phyloP scores from a whole-genome alignment of 1,140 invertebrate species.

The Ectropis grisescens region DNA sequence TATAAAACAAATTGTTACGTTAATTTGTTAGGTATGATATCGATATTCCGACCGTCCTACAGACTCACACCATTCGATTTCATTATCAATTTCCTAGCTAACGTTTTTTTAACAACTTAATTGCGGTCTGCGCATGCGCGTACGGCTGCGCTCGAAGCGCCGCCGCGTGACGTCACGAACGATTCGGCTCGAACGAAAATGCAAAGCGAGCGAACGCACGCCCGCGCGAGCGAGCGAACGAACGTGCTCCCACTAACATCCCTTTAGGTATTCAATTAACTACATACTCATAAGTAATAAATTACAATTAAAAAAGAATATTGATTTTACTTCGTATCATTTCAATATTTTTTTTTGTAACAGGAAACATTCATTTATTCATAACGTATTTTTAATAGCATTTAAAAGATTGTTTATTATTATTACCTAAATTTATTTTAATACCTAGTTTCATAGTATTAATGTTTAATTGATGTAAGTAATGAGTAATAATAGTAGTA shows the following conservation, averaged over 20 bases:
- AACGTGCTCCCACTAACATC: slow-evolving; percentile 56
- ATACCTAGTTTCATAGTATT: slow-evolving; percentile 69
- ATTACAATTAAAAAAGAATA: slow-evolving; percentile 69
- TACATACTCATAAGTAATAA: slow-evolving; percentile 69
- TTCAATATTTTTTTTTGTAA: slow-evolving; percentile 72
- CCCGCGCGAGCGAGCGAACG: slow-evolving; percentile 41
- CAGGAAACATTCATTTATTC: slow-evolving; percentile 73
- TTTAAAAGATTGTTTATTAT: slow-evolving; percentile 72
- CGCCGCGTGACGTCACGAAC: slow-evolving; percentile 34
- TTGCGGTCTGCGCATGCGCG: slow-evolving; percentile 59
- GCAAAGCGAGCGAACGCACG: slow-evolving; percentile 62
- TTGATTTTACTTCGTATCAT: slow-evolving; percentile 69
- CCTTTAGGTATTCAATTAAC: slow-evolving; percentile 59
- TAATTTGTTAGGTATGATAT: slow-evolving; percentile 70
- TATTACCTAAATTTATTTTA: slow-evolving; percentile 71
- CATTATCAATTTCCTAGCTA: slow-evolving; percentile 70
- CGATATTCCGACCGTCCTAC: slow-evolving; percentile 62
- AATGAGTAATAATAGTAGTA: slow-evolving; percentile 67
- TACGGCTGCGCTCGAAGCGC: slow-evolving; percentile 25
- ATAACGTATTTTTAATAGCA: slow-evolving; percentile 72
- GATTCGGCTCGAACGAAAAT: slow-evolving; percentile 59
- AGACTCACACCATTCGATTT: slow-evolving; percentile 66
- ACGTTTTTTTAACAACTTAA: slow-evolving; percentile 66
- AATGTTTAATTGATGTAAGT: slow-evolving; percentile 70
- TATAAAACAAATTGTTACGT: slow-evolving; percentile 71